phyloP scores from a whole-genome alignment of 2,113 vertebrate genomes.

The Nipponia nippon region DNA sequence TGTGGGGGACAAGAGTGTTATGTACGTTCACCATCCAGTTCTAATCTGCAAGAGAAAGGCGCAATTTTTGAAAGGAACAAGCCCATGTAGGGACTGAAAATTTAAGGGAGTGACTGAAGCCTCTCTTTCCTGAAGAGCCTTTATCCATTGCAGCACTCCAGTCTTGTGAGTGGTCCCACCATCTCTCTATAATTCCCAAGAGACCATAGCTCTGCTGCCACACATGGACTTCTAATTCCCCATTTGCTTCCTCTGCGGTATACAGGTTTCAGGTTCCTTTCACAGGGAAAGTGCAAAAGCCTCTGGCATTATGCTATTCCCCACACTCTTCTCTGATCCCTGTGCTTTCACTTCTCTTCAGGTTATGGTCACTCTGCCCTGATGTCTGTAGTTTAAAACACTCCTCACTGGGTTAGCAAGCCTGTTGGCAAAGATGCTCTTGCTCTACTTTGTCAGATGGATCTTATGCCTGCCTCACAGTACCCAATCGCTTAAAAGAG shows the following conservation, averaged over 20 bases:
- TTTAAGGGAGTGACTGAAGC: background rate
- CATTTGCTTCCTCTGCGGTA: background rate
- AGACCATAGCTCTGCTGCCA: accelerated
- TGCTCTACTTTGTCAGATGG: background rate
- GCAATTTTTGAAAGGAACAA: background rate
- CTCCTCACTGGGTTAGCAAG: background rate
- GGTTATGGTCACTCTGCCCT: background rate
- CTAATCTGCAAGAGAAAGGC: background rate
- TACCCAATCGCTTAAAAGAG: background rate
- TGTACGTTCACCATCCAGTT: background rate
- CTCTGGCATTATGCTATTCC: background rate
- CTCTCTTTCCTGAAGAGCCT: background rate
- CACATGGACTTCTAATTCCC: background rate
- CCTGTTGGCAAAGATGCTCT: background rate
- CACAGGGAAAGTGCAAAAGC: background rate
- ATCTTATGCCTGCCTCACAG: background rate
- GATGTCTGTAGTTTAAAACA: background rate
- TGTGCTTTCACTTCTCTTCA: background rate
- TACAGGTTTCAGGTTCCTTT: background rate
- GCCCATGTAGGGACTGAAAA: background rate
- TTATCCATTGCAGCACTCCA: background rate
- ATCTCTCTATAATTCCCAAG: background rate
- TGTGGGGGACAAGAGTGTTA: background rate
- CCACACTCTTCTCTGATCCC: background rate
- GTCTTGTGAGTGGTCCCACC: background rate